Percentiles rank a stretch among this genome's conserved stretches.
Conservation (phyloP, 2,113 vertebrate genomes). For the Etia nguti region DNA sequence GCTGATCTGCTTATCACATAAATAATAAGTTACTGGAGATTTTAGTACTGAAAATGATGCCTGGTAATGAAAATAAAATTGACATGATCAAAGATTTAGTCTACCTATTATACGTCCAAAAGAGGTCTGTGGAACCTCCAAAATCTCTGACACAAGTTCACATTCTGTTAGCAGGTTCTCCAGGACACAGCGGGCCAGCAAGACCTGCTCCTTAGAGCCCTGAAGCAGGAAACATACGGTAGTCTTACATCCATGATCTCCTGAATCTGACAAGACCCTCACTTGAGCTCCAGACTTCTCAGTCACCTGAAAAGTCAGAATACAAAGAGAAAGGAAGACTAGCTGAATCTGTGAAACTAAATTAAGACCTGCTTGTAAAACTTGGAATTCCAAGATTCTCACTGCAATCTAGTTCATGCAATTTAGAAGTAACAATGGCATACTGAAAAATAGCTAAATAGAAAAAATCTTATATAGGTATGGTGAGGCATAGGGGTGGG, state of each 20-base stretch:
- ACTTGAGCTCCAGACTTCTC: conserved; percentile 79
- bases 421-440: not conserved
- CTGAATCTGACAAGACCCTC: conserved; percentile 32
- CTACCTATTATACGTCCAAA: conserved; percentile 88
- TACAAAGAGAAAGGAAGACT: not conserved
- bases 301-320: conserved; percentile 64
- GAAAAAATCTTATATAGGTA: not conserved
- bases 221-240: conserved; percentile 73
- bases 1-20: not conserved
- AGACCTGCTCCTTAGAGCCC: conserved; percentile 79
- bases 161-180: conserved; percentile 76
- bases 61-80: not conserved
- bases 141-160: conserved; percentile 65
- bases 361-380: not conserved
- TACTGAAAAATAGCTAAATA: not conserved
- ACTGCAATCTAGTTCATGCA: not conserved
- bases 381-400: not conserved
- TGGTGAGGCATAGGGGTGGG: too few species aligned
- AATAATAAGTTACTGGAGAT: not conserved
- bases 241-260: conserved; percentile 22
- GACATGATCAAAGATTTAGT: not conserved
- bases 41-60: not conserved
- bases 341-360: not conserved
- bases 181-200: conserved; percentile 77
- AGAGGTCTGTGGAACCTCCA: conserved; percentile 78